Evolutionary conservation across 2,888 invertebrate species (phyloP).

Genomic region (Neria commutata): DNA sequence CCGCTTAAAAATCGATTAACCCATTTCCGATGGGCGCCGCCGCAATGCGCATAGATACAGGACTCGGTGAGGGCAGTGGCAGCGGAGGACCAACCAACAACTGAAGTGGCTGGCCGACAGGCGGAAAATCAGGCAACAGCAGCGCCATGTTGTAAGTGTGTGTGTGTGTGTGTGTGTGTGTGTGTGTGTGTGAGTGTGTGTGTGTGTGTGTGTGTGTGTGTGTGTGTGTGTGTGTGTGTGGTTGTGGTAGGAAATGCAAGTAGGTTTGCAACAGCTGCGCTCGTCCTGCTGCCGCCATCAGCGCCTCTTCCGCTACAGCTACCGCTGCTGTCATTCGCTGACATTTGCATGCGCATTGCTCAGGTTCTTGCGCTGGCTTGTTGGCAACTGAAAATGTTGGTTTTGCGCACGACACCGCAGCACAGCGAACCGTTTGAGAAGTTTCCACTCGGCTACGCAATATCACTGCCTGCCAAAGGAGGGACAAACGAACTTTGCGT

Average conservation of each 20-base stretch:
- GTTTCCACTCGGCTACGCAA: background rate
- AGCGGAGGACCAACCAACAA: background rate
- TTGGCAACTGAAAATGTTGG: background rate
- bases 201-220: slow-evolving; percentile 10
- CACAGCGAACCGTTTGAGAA: background rate
- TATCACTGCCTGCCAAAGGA: background rate
- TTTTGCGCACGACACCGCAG: background rate
- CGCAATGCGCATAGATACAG: slow-evolving; percentile 59
- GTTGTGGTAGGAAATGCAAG: background rate
- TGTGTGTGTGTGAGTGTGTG: slow-evolving; percentile 16
- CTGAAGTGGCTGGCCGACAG: background rate
- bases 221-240: slow-evolving; percentile 18
- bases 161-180: slow-evolving; percentile 7
- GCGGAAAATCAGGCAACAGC: background rate
- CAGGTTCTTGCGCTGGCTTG: too few relatives aligned
- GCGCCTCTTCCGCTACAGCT: too few relatives aligned
- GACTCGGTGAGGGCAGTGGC: slow-evolving; percentile 23
- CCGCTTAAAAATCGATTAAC: slow-evolving; percentile 59
- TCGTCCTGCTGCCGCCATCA: background rate
- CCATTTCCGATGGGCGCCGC: slow-evolving; percentile 58
- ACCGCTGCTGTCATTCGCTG: slow-evolving; percentile 1
- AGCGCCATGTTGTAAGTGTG: background rate
- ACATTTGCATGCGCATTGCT: background rate
- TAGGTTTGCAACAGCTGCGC: background rate
- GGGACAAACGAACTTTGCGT: background rate